Evolutionary conservation across 2,888 invertebrate genomes (phyloP).

Genomic region (Nezara viridula): DNA sequence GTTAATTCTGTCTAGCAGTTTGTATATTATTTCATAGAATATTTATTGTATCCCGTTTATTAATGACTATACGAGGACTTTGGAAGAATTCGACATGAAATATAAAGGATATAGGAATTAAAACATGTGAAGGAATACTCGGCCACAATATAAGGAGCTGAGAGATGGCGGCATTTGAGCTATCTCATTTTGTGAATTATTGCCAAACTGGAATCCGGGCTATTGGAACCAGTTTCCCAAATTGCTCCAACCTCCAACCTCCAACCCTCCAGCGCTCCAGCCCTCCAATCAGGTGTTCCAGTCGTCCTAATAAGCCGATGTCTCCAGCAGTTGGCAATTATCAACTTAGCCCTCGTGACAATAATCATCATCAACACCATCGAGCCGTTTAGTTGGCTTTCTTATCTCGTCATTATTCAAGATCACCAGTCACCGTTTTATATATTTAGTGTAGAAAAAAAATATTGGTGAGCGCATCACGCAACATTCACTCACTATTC

Average conservation of each 20-base stretch:
- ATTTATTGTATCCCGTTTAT: too few relatives aligned
- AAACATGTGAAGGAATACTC: neutral
- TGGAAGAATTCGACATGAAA: neutral
- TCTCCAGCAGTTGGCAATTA: neutral
- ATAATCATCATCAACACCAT: neutral
- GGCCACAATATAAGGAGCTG: slow-evolving; percentile 42
- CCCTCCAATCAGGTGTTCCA: slow-evolving; percentile 26
- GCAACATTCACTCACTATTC: too few relatives aligned
- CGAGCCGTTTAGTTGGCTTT: neutral
- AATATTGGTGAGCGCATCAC: too few relatives aligned
- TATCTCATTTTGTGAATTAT: slow-evolving; percentile 61
- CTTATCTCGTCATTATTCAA: neutral
- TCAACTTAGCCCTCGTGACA: neutral
- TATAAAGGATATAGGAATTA: neutral
- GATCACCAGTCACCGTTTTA: neutral
- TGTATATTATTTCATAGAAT: too few relatives aligned
- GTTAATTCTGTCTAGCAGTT: too few relatives aligned
- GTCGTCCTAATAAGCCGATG: neutral
- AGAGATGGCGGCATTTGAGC: slow-evolving; percentile 53
- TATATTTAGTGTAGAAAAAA: too few relatives aligned
- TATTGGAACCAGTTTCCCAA: slow-evolving; percentile 47
- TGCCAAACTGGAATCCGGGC: slow-evolving; percentile 57
- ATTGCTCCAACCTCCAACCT: neutral
- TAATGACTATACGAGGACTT: neutral
- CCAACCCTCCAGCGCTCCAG: too few relatives aligned